Evolutionary conservation across 1,140 invertebrate genomes (phyloP).

Genomic region (Nasonia giraulti): DNA sequence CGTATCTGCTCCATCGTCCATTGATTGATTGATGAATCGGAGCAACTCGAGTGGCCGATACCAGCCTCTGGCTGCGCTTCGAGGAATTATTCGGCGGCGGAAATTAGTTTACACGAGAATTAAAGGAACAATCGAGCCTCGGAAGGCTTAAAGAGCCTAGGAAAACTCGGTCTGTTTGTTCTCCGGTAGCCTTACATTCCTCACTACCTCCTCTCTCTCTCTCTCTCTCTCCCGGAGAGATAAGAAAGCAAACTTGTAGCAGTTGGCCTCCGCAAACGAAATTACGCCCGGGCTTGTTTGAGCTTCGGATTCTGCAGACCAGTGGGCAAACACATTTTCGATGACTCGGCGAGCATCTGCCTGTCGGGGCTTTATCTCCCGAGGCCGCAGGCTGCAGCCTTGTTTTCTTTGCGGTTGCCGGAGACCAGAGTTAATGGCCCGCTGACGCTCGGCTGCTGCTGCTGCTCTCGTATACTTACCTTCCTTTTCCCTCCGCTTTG

Average conservation of each 20-base stretch:
- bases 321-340: constrained; percentile 12
- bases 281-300: constrained; percentile 1
- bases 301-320: background rate
- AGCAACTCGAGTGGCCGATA: background rate
- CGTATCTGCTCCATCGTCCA: background rate
- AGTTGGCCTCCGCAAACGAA: background rate
- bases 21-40: constrained; percentile 8
- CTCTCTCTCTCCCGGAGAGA: constrained; percentile 13
- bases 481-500: background rate
- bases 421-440: background rate
- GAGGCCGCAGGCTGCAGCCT: background rate
- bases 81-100: background rate
- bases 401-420: background rate
- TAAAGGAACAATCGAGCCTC: background rate
- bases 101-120: background rate
- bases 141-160: background rate
- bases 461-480: too few species aligned
- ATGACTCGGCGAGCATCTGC: constrained; percentile 4
- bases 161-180: background rate
- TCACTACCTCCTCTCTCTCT: background rate
- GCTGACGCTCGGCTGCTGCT: background rate
- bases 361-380: too few species aligned
- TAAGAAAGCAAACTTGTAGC: constrained; percentile 13
- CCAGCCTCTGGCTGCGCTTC: background rate
- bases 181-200: background rate